A percentile compares a stretch with the other conserved stretches of the same genome.
These are phyloP conservation scores for Nerophis ophidion DNA, from an alignment of 2,113 vertebrate genomes.

Conservation along the genomic window DNA sequence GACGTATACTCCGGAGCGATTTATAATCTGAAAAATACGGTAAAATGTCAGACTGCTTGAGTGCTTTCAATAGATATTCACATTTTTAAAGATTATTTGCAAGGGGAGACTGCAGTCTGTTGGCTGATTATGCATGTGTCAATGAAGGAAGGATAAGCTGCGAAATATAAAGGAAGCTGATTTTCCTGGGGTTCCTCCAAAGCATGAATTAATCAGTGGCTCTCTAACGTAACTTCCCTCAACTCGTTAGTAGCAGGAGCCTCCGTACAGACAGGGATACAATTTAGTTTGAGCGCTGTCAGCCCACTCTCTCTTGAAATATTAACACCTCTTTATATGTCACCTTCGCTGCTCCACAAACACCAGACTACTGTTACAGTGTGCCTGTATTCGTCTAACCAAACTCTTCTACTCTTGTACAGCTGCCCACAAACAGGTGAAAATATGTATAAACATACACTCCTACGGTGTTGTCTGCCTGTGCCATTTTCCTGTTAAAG, in stretches of 20 bases:
- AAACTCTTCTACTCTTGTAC: too few species aligned
- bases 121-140: neutral
- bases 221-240: slow-evolving; percentile 36
- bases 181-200: slow-evolving; percentile 41
- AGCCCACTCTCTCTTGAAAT: slow-evolving; percentile 9
- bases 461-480: too few species aligned
- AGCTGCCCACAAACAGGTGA: too few species aligned
- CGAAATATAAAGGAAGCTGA: slow-evolving; percentile 30
- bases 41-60: too few species aligned
- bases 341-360: neutral
- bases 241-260: slow-evolving; percentile 28
- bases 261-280: slow-evolving; percentile 14
- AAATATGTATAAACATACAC: too few species aligned
- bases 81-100: too few species aligned
- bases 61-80: too few species aligned
- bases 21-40: too few species aligned
- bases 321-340: slow-evolving; percentile 17
- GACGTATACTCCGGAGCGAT: too few species aligned
- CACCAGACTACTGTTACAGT: neutral
- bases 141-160: slow-evolving; percentile 14
- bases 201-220: slow-evolving; percentile 45
- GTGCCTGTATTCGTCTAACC: too few species aligned
- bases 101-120: neutral
- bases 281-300: slow-evolving; percentile 24
- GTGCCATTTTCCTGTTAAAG: too few species aligned